These are phyloP conservation scores for Bos taurus DNA, from an alignment of 2,113 vertebrate genomes.

Conservation along the genomic window ARS-UCD2.0 NC_037330.1:65227501-65228000, in stretches of 20 bases:
- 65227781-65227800: neutral
- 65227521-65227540: neutral
- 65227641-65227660: neutral
- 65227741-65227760: neutral
- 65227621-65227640: neutral
- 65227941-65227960: neutral
- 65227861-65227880: neutral
- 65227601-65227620: neutral
- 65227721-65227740: neutral
- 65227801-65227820: neutral
- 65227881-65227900: neutral
- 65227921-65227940: neutral
- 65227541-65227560: neutral
- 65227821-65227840: neutral
- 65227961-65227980: neutral
- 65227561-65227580: neutral
- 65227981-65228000: neutral
- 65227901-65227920: rapidly evolving
- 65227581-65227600: neutral
- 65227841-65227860: neutral
- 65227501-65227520: neutral
- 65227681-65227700: neutral
- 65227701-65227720: neutral
- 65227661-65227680: neutral
- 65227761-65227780: neutral